These are phyloP conservation scores for Melieria crassipennis DNA, from an alignment of 2,888 invertebrate species.

Conservation along the genomic window DNA sequence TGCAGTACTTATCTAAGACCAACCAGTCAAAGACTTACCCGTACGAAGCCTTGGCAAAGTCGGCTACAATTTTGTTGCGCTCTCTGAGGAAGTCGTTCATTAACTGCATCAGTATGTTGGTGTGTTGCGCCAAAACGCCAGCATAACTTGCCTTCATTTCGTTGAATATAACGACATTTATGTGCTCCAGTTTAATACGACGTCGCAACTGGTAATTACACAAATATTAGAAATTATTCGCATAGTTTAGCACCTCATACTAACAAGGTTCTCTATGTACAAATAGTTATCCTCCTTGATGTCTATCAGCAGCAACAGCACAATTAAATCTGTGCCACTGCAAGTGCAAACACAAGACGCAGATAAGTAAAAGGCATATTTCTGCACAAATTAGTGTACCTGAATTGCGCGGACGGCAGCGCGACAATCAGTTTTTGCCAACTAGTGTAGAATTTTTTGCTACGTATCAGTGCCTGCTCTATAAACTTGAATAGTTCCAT, in stretches of 20 bases:
- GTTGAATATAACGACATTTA: slow-evolving; percentile 70
- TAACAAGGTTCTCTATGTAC: slow-evolving; percentile 72
- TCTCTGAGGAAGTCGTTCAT: slow-evolving; percentile 69
- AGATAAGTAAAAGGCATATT: not conserved
- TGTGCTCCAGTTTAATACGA: slow-evolving; percentile 71
- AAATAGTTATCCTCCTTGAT: slow-evolving; percentile 71
- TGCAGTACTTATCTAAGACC: not conserved
- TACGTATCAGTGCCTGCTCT: slow-evolving; percentile 58
- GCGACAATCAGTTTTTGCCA: slow-evolving; percentile 55
- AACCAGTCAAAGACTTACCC: slow-evolving; percentile 53
- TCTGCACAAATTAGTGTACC: slow-evolving; percentile 21
- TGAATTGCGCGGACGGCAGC: slow-evolving; percentile 35
- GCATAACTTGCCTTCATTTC: slow-evolving; percentile 70
- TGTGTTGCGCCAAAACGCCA: slow-evolving; percentile 69
- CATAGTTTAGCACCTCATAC: slow-evolving; percentile 55
- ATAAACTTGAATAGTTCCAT: slow-evolving; percentile 58
- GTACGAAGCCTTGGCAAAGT: slow-evolving; percentile 72
- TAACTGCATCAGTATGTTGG: slow-evolving; percentile 69
- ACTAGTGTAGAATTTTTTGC: slow-evolving; percentile 58
- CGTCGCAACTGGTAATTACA: slow-evolving; percentile 58
- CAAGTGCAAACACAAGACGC: not conserved
- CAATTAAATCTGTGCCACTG: slow-evolving; percentile 75
- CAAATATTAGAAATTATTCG: not conserved
- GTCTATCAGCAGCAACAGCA: slow-evolving; percentile 74
- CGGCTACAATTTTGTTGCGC: slow-evolving; percentile 68